Conservation (phyloP, 2,113 vertebrate genomes). For the Halichoerus grypus region DNA sequence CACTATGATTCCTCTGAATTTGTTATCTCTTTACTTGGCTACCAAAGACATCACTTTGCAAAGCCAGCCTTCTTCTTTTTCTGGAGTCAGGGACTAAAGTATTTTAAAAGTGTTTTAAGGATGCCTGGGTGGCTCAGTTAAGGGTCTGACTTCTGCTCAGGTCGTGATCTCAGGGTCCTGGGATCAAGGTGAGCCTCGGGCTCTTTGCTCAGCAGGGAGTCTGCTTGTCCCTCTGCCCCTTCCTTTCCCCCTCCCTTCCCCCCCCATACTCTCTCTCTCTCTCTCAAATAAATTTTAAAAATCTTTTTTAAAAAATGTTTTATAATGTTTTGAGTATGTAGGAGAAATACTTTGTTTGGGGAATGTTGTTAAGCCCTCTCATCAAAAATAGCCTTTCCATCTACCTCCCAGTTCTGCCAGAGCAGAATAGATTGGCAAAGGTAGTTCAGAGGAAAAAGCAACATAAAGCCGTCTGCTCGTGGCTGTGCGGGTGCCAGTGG, state of each 20-base stretch:
- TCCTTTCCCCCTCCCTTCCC: background rate
- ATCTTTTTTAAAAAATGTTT: background rate
- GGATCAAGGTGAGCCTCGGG: background rate
- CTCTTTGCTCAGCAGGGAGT: background rate
- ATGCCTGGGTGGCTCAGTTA: background rate
- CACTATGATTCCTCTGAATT: background rate
- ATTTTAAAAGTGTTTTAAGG: background rate
- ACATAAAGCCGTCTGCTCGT: background rate
- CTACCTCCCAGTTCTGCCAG: slow-evolving; percentile 32
- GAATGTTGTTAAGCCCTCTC: slow-evolving; percentile 73
- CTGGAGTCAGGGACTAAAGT: background rate
- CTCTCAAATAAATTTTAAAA: background rate
- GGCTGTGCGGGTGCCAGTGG: background rate
- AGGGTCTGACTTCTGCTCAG: background rate
- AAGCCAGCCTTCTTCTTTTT: slow-evolving; percentile 34
- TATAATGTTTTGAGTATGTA: background rate
- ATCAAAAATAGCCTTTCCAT: slow-evolving; percentile 68
- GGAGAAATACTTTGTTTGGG: slow-evolving; percentile 51
- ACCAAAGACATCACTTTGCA: slow-evolving; percentile 28
- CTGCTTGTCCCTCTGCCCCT: background rate
- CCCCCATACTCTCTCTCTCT: background rate
- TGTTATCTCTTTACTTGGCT: background rate
- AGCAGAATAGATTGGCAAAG: slow-evolving; percentile 50
- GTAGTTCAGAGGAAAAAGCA: slow-evolving; percentile 62
- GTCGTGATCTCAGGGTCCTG: background rate